These are phyloP conservation scores for Branchipolynoe longqiensis DNA, from an alignment of 2,888 invertebrate genomes.

Conservation along the genomic window DNA sequence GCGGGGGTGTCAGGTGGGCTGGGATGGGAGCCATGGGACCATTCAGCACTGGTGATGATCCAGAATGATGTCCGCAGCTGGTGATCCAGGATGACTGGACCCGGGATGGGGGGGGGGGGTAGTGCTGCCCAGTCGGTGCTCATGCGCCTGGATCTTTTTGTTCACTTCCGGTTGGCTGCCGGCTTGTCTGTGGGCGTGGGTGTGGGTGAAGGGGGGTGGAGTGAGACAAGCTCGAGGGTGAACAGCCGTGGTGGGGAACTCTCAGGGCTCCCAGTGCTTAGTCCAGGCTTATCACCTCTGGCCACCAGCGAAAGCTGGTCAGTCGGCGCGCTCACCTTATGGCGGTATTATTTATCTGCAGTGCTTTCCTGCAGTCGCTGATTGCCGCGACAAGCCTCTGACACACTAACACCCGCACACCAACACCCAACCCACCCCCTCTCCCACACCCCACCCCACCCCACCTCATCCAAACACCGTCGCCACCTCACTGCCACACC, in stretches of 20 bases:
- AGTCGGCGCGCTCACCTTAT: slow-evolving; percentile 1
- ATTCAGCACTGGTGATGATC: slow-evolving; percentile 23
- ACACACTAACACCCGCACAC: no score
- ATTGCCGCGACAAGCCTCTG: slow-evolving; percentile 33
- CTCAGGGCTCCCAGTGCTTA: not conserved
- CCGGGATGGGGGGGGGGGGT: not conserved
- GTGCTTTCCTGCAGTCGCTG: slow-evolving; percentile 18
- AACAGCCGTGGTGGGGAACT: not conserved
- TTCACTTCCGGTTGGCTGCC: not conserved
- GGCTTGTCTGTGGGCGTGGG: not conserved
- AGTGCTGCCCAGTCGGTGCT: not conserved
- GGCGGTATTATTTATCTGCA: slow-evolving; percentile 24
- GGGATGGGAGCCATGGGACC: not conserved
- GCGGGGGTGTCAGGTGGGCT: not conserved
- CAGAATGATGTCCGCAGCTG: slow-evolving; percentile 3
- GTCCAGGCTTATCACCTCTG: not conserved
- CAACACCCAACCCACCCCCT: no score
- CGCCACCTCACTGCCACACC: no score
- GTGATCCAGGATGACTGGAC: not conserved
- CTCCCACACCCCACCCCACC: slow-evolving; percentile 5
- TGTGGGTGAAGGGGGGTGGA: not conserved
- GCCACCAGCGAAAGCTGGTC: not conserved
- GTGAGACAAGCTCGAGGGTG: not conserved
- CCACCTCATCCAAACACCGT: not conserved
- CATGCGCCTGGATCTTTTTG: not conserved